Evolutionary conservation across 2,797 vertebrate genomes (phyloP).

Genomic region (Lepus townsendii): DNA sequence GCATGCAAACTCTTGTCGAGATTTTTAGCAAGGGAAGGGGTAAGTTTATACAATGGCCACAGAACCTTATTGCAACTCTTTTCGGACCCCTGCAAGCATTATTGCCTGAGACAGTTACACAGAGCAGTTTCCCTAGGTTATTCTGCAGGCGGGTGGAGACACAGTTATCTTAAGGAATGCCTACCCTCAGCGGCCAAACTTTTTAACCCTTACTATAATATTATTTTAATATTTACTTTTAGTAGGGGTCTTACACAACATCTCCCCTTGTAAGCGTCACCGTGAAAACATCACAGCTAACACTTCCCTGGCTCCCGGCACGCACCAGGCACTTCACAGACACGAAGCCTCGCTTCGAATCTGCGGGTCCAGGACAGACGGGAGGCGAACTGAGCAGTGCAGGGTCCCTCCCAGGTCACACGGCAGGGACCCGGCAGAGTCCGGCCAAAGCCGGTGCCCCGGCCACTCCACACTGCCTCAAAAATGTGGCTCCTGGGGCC

Average conservation of each 20-base stretch:
- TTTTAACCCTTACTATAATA: too few relatives aligned
- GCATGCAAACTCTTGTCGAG: too few relatives aligned
- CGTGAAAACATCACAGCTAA: background rate
- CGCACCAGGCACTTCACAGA: background rate
- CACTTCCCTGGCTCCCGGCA: background rate
- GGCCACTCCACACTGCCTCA: background rate
- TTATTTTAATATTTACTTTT: too few relatives aligned
- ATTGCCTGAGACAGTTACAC: too few relatives aligned
- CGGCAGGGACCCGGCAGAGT: background rate
- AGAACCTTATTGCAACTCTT: too few relatives aligned
- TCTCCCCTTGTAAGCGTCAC: background rate
- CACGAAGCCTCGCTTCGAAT: background rate
- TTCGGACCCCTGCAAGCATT: too few relatives aligned
- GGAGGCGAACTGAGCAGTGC: background rate
- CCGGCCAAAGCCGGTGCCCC: rapidly evolving
- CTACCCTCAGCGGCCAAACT: too few relatives aligned
- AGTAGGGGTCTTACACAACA: background rate
- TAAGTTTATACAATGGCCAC: too few relatives aligned
- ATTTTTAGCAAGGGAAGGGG: too few relatives aligned
- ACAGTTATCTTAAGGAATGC: too few relatives aligned
- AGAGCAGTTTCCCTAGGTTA: too few relatives aligned
- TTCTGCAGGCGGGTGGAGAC: too few relatives aligned
- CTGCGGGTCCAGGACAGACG: rapidly evolving
- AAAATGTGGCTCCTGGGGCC: background rate
- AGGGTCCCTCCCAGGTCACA: background rate